phyloP scores from a whole-genome alignment of 2,113 vertebrate genomes.

The human (Homo sapiens) region DNA sequence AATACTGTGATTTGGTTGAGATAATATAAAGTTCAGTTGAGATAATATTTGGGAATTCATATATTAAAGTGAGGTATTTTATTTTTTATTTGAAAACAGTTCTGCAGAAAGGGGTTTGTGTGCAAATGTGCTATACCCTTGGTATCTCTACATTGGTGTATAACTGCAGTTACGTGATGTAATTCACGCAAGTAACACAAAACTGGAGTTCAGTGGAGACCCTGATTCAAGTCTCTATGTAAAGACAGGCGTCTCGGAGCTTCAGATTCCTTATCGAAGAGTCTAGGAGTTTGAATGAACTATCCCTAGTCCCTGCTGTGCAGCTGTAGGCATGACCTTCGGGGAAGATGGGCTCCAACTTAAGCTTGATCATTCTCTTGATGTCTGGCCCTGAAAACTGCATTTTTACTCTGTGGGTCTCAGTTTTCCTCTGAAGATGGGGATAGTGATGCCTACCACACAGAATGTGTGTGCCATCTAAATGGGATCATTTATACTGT shows the following conservation, averaged over 20 bases:
- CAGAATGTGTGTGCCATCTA: background rate
- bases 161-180: no score
- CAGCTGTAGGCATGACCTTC: rapidly evolving
- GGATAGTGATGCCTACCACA: background rate
- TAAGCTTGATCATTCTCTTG: background rate
- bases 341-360: background rate
- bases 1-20: background rate
- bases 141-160: rapidly evolving
- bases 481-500: background rate
- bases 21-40: background rate
- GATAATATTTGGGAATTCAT: background rate
- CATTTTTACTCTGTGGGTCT: background rate
- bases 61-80: background rate
- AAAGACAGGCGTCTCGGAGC: rapidly evolving
- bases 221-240: background rate
- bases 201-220: background rate
- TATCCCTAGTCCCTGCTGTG: no score
- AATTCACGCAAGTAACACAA: background rate
- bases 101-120: background rate
- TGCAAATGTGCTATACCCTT: rapidly evolving
- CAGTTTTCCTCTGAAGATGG: no score
- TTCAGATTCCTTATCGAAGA: background rate
- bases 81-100: background rate
- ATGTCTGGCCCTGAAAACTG: background rate
- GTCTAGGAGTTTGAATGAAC: background rate